Evolutionary conservation across 37 sponge, comb jelly and placozoan species (phyloP).

Genomic region (Hexactinellida sp.): DNA sequence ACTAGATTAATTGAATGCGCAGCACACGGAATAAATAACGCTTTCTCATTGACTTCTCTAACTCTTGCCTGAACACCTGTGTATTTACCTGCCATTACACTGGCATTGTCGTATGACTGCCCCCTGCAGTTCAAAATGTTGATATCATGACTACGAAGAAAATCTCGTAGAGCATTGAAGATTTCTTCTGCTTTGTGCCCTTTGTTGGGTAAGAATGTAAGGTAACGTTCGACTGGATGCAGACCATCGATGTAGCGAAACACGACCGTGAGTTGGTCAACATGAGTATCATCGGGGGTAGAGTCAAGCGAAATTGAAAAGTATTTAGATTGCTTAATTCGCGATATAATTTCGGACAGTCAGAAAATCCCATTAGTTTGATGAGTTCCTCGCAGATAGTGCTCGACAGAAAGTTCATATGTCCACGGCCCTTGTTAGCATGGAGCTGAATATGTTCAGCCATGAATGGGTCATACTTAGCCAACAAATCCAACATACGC

Average conservation of each 20-base stretch:
- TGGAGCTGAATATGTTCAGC: no score
- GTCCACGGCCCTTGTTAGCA: no score
- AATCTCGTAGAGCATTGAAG: not conserved
- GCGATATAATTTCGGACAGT: no score
- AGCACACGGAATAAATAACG: slow-evolving; percentile 10
- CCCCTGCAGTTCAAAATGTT: not conserved
- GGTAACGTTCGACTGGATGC: slow-evolving; percentile 14
- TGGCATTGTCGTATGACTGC: slow-evolving; percentile 19
- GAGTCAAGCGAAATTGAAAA: slow-evolving; percentile 13
- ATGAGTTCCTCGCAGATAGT: no score
- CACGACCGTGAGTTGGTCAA: slow-evolving; percentile 15
- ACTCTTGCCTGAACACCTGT: no score
- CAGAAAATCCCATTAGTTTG: no score
- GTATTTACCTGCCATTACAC: no score
- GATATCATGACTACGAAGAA: not conserved
- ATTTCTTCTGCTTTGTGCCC: slow-evolving; percentile 6
- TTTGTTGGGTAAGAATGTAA: not conserved
- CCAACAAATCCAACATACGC: no score
- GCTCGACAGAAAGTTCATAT: no score
- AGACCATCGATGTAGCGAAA: not conserved
- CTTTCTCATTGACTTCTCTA: not conserved
- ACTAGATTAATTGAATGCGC: slow-evolving; percentile 18
- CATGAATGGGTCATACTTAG: no score
- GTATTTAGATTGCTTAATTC: not conserved
- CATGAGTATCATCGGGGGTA: not conserved